Evolutionary conservation across 2,113 vertebrate genomes (phyloP).

Genomic region (Dipodomys ordii): DNA sequence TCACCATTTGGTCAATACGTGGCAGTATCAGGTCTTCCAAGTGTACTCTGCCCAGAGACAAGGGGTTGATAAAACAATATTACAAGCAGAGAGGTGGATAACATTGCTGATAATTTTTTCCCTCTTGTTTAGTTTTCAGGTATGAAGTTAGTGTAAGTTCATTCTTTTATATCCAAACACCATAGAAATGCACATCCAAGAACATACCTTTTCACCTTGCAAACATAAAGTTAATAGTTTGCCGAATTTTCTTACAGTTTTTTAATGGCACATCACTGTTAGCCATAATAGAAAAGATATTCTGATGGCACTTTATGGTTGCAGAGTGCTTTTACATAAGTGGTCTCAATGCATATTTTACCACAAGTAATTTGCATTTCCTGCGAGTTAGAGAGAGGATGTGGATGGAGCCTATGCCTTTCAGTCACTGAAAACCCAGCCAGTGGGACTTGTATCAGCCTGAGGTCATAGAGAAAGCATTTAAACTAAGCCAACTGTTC

Average conservation of each 20-base stretch:
- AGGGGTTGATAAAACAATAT: not conserved
- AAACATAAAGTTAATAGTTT: not conserved
- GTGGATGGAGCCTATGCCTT: slow-evolving; percentile 12
- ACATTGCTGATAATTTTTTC: not conserved
- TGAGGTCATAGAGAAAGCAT: slow-evolving; percentile 8
- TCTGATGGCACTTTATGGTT: not conserved
- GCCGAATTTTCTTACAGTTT: not conserved
- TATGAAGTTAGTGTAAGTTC: not conserved
- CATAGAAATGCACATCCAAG: not conserved
- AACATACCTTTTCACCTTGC: not conserved
- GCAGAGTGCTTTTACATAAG: slow-evolving; percentile 5
- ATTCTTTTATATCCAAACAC: slow-evolving; percentile 26
- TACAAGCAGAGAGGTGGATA: not conserved
- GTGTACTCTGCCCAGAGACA: not conserved
- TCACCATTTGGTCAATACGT: not conserved
- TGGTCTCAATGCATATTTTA: not conserved
- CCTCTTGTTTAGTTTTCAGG: slow-evolving; percentile 4
- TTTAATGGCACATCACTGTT: not conserved
- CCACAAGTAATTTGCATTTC: slow-evolving; percentile 5
- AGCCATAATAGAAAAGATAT: not conserved
- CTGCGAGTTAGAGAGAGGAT: not conserved
- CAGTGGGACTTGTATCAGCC: not conserved
- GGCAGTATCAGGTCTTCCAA: not conserved
- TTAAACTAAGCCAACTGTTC: not conserved
- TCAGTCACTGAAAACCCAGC: not conserved